A percentile compares a stretch with the other conserved stretches of the same genome.
phyloP scores from a whole-genome alignment of 1,140 invertebrate genomes.

The Belonocnema kinseyi region DNA sequence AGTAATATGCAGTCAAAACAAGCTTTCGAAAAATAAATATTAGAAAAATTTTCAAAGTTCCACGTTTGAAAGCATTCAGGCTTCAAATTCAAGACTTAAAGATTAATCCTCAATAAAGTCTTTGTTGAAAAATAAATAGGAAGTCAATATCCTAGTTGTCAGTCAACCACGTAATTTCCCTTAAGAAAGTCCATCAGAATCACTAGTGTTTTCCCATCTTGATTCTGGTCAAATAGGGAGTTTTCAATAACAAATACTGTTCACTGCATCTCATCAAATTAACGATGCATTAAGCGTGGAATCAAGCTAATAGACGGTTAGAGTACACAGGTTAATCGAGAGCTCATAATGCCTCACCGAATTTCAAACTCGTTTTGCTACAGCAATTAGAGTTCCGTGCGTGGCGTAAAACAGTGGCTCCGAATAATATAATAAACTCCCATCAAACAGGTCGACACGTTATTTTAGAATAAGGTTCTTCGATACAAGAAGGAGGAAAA shows the following conservation, averaged over 20 bases:
- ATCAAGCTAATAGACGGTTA: conserved; percentile 54
- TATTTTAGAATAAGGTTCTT: background rate
- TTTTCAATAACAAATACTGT: too few species aligned
- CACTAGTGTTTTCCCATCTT: too few species aligned
- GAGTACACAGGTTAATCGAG: conserved; percentile 63
- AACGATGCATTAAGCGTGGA: too few species aligned
- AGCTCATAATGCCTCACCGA: conserved; percentile 61
- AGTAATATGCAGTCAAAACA: background rate
- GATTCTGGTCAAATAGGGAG: too few species aligned
- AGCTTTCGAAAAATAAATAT: background rate
- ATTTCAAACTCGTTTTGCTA: conserved; percentile 60
- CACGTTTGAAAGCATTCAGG: background rate
- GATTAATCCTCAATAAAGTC: too few species aligned
- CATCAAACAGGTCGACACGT: conserved; percentile 20
- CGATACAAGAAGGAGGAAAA: conserved; percentile 7
- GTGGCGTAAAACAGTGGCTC: conserved; percentile 32
- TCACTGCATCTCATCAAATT: too few species aligned
- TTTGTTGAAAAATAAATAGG: too few species aligned
- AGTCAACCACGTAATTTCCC: too few species aligned
- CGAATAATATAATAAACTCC: conserved; percentile 36
- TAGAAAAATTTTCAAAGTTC: background rate
- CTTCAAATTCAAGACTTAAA: too few species aligned
- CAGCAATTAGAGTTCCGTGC: conserved; percentile 38
- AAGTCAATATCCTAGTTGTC: too few species aligned
- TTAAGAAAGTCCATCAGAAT: too few species aligned